Conservation (phyloP, 53 echinoderm and acorn worm species). For the Holothuria leucospilota region DNA sequence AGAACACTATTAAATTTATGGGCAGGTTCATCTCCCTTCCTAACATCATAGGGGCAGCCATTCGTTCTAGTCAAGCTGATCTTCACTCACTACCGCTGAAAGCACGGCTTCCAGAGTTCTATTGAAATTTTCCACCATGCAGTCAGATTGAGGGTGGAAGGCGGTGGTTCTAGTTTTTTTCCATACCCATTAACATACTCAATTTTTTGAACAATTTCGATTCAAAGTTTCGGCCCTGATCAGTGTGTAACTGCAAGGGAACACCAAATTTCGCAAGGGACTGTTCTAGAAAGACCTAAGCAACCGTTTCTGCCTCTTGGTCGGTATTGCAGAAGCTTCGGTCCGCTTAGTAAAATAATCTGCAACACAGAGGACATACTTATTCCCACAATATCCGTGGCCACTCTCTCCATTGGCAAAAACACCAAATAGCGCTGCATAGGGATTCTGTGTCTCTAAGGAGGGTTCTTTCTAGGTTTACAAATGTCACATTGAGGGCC, state of each 20-base stretch:
- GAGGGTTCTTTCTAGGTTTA: conserved; percentile 45
- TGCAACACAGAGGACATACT: conserved; percentile 58
- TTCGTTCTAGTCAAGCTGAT: conserved; percentile 4
- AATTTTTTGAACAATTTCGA: conserved; percentile 30
- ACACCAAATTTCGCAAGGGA: conserved; percentile 64
- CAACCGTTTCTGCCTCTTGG: conserved; percentile 60
- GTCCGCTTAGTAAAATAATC: conserved; percentile 75
- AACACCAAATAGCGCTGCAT: conserved; percentile 56
- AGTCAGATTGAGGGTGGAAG: conserved; percentile 47
- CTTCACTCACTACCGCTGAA: not conserved
- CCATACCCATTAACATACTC: conserved; percentile 9
- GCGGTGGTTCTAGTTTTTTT: conserved; percentile 41
- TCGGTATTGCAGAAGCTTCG: conserved; percentile 54
- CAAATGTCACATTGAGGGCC: conserved; percentile 59
- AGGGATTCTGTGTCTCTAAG: conserved; percentile 17
- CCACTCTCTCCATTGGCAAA: conserved; percentile 60
- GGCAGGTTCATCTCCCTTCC: conserved; percentile 57
- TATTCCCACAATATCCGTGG: conserved; percentile 66
- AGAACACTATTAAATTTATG: conserved; percentile 27
- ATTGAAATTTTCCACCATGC: conserved; percentile 60
- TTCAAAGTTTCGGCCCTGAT: conserved; percentile 64
- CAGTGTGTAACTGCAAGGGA: conserved; percentile 64
- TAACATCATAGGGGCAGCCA: conserved; percentile 48
- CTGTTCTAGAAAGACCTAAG: conserved; percentile 60
- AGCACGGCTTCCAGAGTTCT: conserved; percentile 41